These are phyloP conservation scores for Campoplex nolae DNA, from an alignment of 2,888 invertebrate genomes.

Conservation along the genomic window DNA sequence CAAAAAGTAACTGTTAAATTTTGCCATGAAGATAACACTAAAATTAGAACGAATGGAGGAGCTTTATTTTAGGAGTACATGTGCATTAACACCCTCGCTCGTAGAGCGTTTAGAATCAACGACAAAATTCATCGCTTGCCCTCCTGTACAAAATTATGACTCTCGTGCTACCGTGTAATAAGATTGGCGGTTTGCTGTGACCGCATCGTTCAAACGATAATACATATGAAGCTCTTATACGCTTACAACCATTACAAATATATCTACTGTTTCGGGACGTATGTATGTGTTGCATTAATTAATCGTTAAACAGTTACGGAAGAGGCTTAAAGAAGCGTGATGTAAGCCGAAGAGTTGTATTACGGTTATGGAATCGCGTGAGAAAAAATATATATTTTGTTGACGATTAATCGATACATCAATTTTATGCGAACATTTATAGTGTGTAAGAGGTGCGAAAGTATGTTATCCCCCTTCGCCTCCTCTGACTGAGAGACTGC, in stretches of 20 bases:
- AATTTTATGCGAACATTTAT: neutral
- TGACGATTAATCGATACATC: neutral
- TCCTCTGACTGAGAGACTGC: neutral
- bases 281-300: neutral
- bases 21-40: neutral
- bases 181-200: conserved; percentile 50
- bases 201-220: conserved; percentile 53
- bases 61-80: conserved; percentile 9
- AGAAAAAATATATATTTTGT: neutral
- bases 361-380: neutral
- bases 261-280: neutral
- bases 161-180: conserved; percentile 48
- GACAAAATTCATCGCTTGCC: conserved; percentile 15
- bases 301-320: conserved; percentile 1
- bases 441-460: neutral
- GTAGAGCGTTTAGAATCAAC: neutral
- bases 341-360: neutral
- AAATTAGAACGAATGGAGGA: conserved; percentile 7
- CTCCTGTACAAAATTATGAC: neutral
- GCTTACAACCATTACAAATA: neutral
- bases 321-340: neutral
- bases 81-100: neutral
- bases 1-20: conserved; percentile 1
- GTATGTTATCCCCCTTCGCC: neutral
- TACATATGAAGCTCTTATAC: conserved; percentile 14